phyloP scores from a whole-genome alignment of 1,140 invertebrate species.

The Drosophila erecta region DNA sequence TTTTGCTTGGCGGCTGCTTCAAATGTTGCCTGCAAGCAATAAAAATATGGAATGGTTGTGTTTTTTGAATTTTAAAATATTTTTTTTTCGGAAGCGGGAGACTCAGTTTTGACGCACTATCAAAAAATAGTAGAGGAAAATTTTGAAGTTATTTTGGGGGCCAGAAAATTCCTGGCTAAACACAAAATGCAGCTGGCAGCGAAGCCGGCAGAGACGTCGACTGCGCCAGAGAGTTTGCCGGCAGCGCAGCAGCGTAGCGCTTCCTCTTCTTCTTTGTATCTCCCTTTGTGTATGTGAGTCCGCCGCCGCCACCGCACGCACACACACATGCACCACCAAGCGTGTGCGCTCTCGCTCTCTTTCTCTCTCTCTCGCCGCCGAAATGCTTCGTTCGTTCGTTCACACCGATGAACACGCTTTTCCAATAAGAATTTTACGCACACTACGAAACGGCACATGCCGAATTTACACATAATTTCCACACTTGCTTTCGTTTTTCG shows the following conservation, averaged over 20 bases:
- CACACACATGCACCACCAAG: slow-evolving; percentile 51
- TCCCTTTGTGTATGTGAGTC: slow-evolving; percentile 46
- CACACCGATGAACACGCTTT: slow-evolving; percentile 75
- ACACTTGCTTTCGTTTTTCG: slow-evolving; percentile 20
- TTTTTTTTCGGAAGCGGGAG: background rate
- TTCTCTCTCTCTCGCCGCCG: slow-evolving; percentile 49
- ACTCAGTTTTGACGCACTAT: slow-evolving; percentile 43
- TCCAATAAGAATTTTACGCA: slow-evolving; percentile 77
- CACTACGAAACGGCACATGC: slow-evolving; percentile 61
- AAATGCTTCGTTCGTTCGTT: slow-evolving; percentile 60
- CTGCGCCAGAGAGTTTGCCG: slow-evolving; percentile 55
- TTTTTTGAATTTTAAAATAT: background rate
- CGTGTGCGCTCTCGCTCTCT: slow-evolving; percentile 50
- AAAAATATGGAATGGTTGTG: slow-evolving; percentile 6
- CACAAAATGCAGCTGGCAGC: slow-evolving; percentile 38
- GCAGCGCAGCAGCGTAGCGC: slow-evolving; percentile 51
- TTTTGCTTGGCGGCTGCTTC: slow-evolving; percentile 35
- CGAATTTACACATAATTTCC: slow-evolving; percentile 63
- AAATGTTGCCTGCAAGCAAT: slow-evolving; percentile 32
- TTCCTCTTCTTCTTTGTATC: slow-evolving; percentile 74
- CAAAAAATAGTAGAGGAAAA: slow-evolving; percentile 16
- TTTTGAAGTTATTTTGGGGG: slow-evolving; percentile 61
- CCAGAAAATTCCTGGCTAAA: slow-evolving; percentile 42
- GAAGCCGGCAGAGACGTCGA: slow-evolving; percentile 44
- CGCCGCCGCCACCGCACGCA: slow-evolving; percentile 23